phyloP scores from a whole-genome alignment of 2,888 invertebrate species.

The Meghimatium bilineatum region DNA sequence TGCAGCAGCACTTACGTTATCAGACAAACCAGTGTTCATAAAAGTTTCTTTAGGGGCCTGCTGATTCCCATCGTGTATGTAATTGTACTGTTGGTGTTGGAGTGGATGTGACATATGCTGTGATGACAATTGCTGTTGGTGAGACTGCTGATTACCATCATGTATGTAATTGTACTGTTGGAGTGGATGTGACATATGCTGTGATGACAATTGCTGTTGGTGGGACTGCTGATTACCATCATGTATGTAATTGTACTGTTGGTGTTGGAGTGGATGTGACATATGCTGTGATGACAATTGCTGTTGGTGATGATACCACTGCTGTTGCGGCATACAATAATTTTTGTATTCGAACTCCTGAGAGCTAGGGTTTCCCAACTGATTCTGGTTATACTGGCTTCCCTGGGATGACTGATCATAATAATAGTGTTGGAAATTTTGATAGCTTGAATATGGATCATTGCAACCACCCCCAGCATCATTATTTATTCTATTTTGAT shows the following conservation, averaged over 20 bases:
- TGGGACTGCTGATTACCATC: not conserved
- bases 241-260: not conserved
- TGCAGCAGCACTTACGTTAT: not conserved
- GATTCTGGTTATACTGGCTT: not conserved
- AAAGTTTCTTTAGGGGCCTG: not conserved
- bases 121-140: not conserved
- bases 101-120: not conserved
- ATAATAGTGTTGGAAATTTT: not conserved
- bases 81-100: constrained; percentile 7
- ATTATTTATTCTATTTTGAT: not conserved
- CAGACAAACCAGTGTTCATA: not conserved
- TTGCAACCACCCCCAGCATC: not conserved
- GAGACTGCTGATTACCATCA: not conserved
- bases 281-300: not conserved
- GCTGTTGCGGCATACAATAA: not conserved
- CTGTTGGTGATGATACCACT: not conserved
- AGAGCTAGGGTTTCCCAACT: not conserved
- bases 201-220: constrained; percentile 5
- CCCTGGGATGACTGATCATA: not conserved
- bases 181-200: not conserved
- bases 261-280: not conserved
- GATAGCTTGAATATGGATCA: not conserved
- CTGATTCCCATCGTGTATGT: not conserved
- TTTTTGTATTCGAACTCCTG: constrained; percentile 2
- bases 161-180: not conserved